A percentile compares a stretch with the other conserved stretches of the same genome.
Conservation (phyloP, 2,797 vertebrate genomes). For the Pseudochromis fuscus region DNA sequence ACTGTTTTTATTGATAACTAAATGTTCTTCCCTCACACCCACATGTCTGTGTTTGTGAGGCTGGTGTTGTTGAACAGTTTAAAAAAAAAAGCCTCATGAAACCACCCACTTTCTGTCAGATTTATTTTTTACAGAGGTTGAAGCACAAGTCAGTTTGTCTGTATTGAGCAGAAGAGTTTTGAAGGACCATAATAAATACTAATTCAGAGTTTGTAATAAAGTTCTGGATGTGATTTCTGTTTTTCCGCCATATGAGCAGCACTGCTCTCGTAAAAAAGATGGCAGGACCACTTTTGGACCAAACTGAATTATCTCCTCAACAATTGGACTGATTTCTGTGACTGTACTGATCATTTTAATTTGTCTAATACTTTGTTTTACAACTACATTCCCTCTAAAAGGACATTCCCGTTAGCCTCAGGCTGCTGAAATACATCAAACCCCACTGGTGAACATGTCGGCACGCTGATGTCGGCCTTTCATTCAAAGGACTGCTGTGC, state of each 20-base stretch:
- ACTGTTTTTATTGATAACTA: constrained; percentile 60
- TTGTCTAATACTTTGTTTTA: neutral
- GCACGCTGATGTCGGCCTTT: neutral
- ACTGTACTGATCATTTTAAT: neutral
- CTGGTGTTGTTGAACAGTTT: constrained; percentile 36
- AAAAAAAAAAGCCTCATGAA: constrained; percentile 46
- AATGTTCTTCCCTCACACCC: constrained; percentile 58
- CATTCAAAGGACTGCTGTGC: neutral
- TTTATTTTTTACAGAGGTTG: constrained; percentile 56
- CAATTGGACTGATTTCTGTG: constrained; percentile 1
- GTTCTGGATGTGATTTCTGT: constrained; percentile 6
- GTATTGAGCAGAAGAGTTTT: constrained; percentile 18
- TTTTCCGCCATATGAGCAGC: neutral
- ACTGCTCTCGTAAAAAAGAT: neutral
- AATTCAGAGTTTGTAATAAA: constrained; percentile 29
- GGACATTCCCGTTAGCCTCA: neutral
- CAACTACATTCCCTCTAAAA: neutral
- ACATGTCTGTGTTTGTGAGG: constrained; percentile 62
- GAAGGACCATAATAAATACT: constrained; percentile 21
- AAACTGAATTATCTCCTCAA: neutral
- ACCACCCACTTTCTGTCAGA: constrained; percentile 71
- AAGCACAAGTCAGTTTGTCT: constrained; percentile 40
- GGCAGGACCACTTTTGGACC: neutral
- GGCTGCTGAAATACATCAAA: neutral
- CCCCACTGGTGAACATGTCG: neutral